Base-by-base conservation (phyloP, 2,888 invertebrate species). In the Eilema sororculum region DNA sequence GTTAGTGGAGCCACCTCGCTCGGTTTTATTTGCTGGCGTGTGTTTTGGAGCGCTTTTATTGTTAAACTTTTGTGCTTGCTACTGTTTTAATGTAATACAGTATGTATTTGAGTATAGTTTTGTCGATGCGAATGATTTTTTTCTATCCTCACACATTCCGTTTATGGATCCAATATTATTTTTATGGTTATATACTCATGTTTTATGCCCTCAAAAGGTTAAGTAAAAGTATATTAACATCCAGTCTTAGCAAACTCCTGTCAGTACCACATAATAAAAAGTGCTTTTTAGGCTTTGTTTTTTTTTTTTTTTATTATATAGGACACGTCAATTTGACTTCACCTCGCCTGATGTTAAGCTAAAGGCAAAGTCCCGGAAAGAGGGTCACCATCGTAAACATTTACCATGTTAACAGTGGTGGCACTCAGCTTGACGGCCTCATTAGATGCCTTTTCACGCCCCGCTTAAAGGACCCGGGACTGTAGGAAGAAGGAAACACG, bases 1-100 rank as follows among this genome's bases (percentile, higher is more conserved):
- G 67, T 71, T 65, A 75, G 80, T 75, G 77, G 58, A 64, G 63
- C 28, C 73, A 76, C 73, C 74, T 74, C 68, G 30, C 57, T 2
- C 41, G 28, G 68, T 28, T 24, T 58, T 46, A 20, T 68, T 13
- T 22, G 28, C 46, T 52, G 9, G 28, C 57, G n/a, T 24, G 66
- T 41, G 59, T 66, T 65, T 66, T 59, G 33, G 12, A 37, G n/a
- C 28, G 20, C 22, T 22, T 64, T 41, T 16, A 57, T 61, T 62
- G 22, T 61, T 13, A 22, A 61, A 22, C 25, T 56, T 67, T 57
- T 57, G 22, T 65, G 33, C 16, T 58, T 28, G 52, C 16, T 25
- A 16, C 25, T 58, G 58, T 58, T 25, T 25, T 58, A 25, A 25
- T 58, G 25, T 25, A 58, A 58, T 4, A 25, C 58, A 25, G 25